Conservation (phyloP, 2,113 vertebrate species). For the Climacteris rufus region DNA sequence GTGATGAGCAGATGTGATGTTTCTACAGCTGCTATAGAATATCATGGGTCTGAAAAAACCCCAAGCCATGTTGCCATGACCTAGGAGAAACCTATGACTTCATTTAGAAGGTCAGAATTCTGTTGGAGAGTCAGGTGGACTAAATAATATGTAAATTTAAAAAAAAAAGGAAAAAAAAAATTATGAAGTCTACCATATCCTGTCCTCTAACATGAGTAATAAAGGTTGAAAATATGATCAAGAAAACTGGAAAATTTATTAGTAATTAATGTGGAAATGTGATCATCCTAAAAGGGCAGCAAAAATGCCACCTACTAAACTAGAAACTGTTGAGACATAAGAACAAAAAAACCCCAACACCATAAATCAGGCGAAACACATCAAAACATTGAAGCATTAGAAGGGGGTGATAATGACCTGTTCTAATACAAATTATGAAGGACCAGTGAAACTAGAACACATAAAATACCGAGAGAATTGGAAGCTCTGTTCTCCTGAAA, state of each 20-base stretch:
- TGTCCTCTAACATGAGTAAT: background rate
- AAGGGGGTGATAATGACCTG: background rate
- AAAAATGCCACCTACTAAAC: background rate
- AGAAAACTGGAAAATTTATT: background rate
- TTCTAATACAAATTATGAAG: background rate
- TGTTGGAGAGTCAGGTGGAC: background rate
- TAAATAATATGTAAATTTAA: background rate
- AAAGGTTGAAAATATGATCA: background rate
- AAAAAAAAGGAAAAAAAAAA: background rate
- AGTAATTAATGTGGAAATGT: background rate
- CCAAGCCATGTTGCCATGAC: background rate
- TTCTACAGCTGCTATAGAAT: background rate
- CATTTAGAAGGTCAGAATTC: constrained; percentile 7
- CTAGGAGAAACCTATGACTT: background rate
- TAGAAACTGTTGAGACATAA: background rate
- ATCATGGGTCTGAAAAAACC: accelerated
- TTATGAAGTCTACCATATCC: background rate
- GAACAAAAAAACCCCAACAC: background rate
- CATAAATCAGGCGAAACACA: background rate
- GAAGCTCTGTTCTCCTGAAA: background rate
- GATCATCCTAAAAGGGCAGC: background rate
- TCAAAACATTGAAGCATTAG: background rate
- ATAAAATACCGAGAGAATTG: background rate
- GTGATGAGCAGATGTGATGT: background rate
- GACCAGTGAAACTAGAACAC: background rate